Evolutionary conservation across 2,888 invertebrate species (phyloP), one percentile per base, ranked within the genome.

Genomic region (Chromoteleia sp.): DNA sequence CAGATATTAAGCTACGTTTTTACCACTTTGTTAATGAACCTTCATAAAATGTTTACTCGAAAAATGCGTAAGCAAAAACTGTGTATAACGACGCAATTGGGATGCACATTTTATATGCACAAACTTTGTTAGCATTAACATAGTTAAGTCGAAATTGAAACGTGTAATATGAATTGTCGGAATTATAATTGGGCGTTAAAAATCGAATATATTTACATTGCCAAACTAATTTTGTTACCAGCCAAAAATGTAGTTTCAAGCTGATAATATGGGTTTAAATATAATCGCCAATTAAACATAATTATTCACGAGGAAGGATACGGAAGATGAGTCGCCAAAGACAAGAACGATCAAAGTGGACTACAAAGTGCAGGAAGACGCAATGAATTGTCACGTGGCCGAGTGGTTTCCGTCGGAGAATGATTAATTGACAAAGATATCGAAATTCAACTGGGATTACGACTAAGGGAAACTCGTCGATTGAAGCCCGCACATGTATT

Each of bases 361-460:
- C 8, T 17, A 58, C 65, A 71, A 54, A 48, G 65, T 45, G 61
- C 10, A 59, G 52, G 45, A 65, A 73, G 50, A 41, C 12, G 43
- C 52, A 43, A 50, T 52, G 41, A 70, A 65, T 41, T 8, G 79
- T 73, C 79, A 56, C 25, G 54, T 61, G 68, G 50, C 29, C 61
- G 21, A 68, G 41, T 14, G 19, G 71, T 52, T 59, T 79, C 67
- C 36, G 73, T 56, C 29, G 41, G 54, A 30, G 61, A 73, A 79
- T 79, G 79, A 79, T 79, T 79, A 79, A 79, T 80, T 80, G 74
- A 70, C 68, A 61, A 41, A 74, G 80, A 80, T 80, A 80, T 80
- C 74, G 63, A 58, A 68, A 74, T 80, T 63, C 80, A 56, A 74
- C 68, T 56, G 68, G 80, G 61, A 80, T 74, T 80, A 63, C 68